Evolutionary conservation across 2,888 invertebrate species (phyloP), one percentile per base, ranked within the genome.

Genomic region (Strigamia maritima): DNA sequence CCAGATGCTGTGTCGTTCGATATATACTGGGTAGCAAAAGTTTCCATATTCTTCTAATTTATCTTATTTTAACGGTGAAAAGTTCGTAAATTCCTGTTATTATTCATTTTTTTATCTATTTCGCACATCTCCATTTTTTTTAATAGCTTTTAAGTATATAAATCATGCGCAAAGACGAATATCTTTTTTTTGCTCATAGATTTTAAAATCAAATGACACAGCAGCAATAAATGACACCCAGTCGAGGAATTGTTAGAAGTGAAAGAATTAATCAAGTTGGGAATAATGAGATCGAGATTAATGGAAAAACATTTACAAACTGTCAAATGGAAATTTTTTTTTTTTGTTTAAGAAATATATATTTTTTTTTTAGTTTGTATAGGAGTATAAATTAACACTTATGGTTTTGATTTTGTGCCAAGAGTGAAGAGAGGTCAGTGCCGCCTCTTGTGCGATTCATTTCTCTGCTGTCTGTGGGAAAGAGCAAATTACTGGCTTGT

Each of bases 181-280:
- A 22, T 65, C 65, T 65, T 65, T 65, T 65, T 24, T 24, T n/a
- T n/a, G n/a, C n/a, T 26, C 24, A 65, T 65, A 65, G 65, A 65
- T 65, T 65, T 65, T 65, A 26, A 49, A 49, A 49, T 49, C 19
- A 28, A 28, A 28, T 65, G 65, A 65, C 65, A 65, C 65, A 65
- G 65, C 65, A 65, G 65, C 65, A 65, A 65, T 65, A 26, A 65
- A 65, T 14, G 65, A 65, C 26, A 65, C 49, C 49, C 49, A 65
- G 65, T 49, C 10, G 65, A 65, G 65, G 24, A 65, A 26, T 65
- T 26, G 6, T n/a, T n/a, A 49, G 6, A 19, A 49, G 49, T 49
- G 49, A 16, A 19, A 2, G 49, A 49, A 49, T 49, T 49, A 49
- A 49, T 49, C 49, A 49, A 49, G 49, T 49, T n/a, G 19, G 1